Evolutionary conservation across 2,797 vertebrate genomes (phyloP).

Genomic region (Poeciliopsis paucimaculata): DNA sequence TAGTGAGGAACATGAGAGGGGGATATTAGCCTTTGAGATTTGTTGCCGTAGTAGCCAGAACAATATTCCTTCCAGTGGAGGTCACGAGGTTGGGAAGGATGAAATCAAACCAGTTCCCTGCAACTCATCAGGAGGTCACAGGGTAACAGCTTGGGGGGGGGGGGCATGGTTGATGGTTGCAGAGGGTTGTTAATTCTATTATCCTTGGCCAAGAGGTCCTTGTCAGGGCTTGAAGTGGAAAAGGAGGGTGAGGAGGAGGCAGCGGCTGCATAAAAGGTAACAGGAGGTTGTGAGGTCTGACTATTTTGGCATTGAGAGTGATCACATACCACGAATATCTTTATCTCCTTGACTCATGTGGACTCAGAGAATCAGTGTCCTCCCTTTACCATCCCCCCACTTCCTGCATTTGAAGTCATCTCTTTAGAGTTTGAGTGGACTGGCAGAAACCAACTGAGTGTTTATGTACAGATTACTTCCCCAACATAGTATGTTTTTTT

Average conservation of each 20-base stretch:
- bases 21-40: slow-evolving; percentile 72
- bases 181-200: slow-evolving; percentile 77
- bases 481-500: neutral
- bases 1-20: slow-evolving; percentile 65
- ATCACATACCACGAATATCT: slow-evolving; percentile 69
- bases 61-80: slow-evolving; percentile 64
- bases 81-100: slow-evolving; percentile 55
- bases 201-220: slow-evolving; percentile 69
- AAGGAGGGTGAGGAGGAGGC: slow-evolving; percentile 21
- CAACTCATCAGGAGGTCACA: slow-evolving; percentile 60
- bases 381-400: slow-evolving; percentile 35
- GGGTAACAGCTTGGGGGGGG: slow-evolving; percentile 43
- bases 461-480: slow-evolving; percentile 18
- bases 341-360: slow-evolving; percentile 56
- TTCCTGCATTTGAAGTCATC: slow-evolving; percentile 20
- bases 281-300: slow-evolving; percentile 50
- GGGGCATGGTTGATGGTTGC: slow-evolving; percentile 59
- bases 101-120: slow-evolving; percentile 55
- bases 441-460: slow-evolving; percentile 21
- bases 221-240: slow-evolving; percentile 50
- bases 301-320: slow-evolving; percentile 64
- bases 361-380: slow-evolving; percentile 38
- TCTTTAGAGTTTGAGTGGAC: slow-evolving; percentile 30
- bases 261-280: slow-evolving; percentile 43
- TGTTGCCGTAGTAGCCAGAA: slow-evolving; percentile 73